These are phyloP conservation scores for Scylla paramamosain DNA, from an alignment of 1,140 invertebrate genomes.

Conservation along the genomic window DNA sequence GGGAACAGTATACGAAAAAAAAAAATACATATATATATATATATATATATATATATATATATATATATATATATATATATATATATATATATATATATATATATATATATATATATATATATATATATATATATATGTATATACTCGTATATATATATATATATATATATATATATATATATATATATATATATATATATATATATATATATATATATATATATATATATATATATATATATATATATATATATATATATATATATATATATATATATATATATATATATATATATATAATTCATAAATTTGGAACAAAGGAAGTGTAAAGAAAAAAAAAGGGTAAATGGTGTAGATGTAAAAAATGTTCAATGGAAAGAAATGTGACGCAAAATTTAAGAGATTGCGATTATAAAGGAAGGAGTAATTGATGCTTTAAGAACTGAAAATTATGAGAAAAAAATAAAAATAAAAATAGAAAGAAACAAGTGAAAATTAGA, in stretches of 20 bases:
- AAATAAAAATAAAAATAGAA: too few relatives aligned
- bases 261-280: constrained; percentile 35
- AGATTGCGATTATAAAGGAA: too few relatives aligned
- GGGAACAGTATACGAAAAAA: too few relatives aligned
- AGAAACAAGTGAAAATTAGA: too few relatives aligned
- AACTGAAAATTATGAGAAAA: too few relatives aligned
- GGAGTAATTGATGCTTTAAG: too few relatives aligned
- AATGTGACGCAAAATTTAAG: too few relatives aligned
- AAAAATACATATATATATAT: background rate
- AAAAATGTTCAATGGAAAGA: too few relatives aligned
- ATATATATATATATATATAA: constrained; percentile 24
- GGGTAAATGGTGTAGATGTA: too few relatives aligned
- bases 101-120: constrained; percentile 41
- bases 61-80: constrained; percentile 22
- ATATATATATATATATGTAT: constrained; percentile 8
- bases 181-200: constrained; percentile 14
- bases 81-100: constrained; percentile 34
- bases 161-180: constrained; percentile 41
- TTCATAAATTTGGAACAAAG: too few relatives aligned
- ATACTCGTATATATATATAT: background rate
- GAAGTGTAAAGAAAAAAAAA: too few relatives aligned
- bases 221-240: constrained; percentile 31
- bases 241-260: constrained; percentile 36
- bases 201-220: constrained; percentile 41
- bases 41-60: background rate